Evolutionary conservation across 92 coral and sea anemone species (phyloP).

Genomic region (Diadumene lineata): DNA sequence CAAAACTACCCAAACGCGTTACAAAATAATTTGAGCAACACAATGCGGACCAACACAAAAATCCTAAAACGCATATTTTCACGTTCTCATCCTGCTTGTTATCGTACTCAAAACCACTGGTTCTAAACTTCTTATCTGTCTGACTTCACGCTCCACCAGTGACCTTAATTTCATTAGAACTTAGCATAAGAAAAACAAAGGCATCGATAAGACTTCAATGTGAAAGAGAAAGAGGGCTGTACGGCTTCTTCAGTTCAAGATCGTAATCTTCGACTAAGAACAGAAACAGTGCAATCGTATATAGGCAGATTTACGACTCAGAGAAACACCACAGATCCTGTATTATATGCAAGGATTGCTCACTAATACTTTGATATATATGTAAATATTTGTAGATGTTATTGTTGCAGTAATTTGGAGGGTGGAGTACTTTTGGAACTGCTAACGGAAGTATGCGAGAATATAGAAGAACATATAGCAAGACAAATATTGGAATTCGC

Average conservation of each 20-base stretch:
- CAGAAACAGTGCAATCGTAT: no score
- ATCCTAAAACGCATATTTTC: no score
- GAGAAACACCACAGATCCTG: conserved; percentile 4
- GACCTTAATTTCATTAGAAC: conserved; percentile 63
- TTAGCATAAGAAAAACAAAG: conserved; percentile 60
- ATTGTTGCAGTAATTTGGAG: conserved; percentile 85
- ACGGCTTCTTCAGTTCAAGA: conserved; percentile 21
- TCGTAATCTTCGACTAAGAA: conserved; percentile 14
- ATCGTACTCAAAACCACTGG: no score
- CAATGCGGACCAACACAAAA: no score
- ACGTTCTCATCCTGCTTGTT: no score
- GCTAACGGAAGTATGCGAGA: conserved; percentile 43
- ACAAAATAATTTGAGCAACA: no score
- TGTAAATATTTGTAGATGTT: conserved; percentile 74
- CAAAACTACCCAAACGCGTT: no score
- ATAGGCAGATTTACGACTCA: no score
- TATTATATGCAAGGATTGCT: conserved; percentile 29
- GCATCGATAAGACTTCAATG: conserved; percentile 52
- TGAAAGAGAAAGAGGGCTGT: conserved; percentile 40
- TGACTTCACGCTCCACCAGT: conserved; percentile 36
- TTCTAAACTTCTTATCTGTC: no score
- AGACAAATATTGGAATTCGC: conserved; percentile 58
- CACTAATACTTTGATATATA: conserved; percentile 86
- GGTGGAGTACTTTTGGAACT: conserved; percentile 87
- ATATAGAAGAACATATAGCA: conserved; percentile 1